These are phyloP conservation scores for Mesaphorura yosii DNA, from an alignment of 1,140 invertebrate species.

Conservation along the genomic window DNA sequence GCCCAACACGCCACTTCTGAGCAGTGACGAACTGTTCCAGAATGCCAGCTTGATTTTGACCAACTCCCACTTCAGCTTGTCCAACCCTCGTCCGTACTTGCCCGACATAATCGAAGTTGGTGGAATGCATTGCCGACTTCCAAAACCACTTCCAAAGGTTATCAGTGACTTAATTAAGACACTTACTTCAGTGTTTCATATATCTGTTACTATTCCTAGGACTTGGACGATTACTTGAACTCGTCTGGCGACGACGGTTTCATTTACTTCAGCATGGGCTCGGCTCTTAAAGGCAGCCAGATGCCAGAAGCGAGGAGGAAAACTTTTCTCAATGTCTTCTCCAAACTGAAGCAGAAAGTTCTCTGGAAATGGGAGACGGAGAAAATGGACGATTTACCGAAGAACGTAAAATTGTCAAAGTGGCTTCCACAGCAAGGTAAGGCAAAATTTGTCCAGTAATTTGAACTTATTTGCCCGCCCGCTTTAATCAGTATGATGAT, in stretches of 20 bases:
- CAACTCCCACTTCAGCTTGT: constrained; percentile 46
- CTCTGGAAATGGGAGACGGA: constrained; percentile 57
- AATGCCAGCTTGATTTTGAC: constrained; percentile 43
- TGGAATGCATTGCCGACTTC: constrained; percentile 34
- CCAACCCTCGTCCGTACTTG: constrained; percentile 38
- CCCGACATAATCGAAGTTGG: constrained; percentile 46
- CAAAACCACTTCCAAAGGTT: constrained; percentile 18
- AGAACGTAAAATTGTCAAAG: constrained; percentile 47
- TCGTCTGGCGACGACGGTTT: constrained; percentile 43
- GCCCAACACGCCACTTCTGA: constrained; percentile 34
- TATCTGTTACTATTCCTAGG: constrained; percentile 5
- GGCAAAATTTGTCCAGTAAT: too few species aligned
- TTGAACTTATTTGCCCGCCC: too few species aligned
- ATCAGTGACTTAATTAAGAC: neutral
- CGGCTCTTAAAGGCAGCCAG: constrained; percentile 1
- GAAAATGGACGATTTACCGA: constrained; percentile 31
- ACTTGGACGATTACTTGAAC: constrained; percentile 29
- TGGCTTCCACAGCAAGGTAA: constrained; percentile 59
- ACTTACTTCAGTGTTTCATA: neutral
- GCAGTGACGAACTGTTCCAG: constrained; percentile 38
- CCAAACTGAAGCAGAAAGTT: constrained; percentile 45
- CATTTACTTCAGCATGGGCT: constrained; percentile 59
- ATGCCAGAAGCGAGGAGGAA: constrained; percentile 17
- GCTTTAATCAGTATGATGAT: too few species aligned
- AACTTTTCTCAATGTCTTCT: constrained; percentile 11